These are phyloP conservation scores for Schizopygopsis pylzovi DNA, from an alignment of 2,797 vertebrate genomes.

Conservation along the genomic window DNA sequence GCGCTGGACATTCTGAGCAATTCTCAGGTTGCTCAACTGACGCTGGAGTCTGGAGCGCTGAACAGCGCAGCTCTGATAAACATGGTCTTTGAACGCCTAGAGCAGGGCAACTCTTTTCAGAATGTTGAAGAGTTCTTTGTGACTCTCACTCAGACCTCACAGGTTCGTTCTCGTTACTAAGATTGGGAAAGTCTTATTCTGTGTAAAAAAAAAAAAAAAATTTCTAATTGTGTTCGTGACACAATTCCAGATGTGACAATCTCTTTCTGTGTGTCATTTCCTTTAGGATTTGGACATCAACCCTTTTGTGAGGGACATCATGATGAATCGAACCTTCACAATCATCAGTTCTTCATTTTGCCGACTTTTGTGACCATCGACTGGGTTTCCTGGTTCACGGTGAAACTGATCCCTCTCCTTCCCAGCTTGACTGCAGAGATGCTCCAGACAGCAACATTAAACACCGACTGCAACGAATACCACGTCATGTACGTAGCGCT, in stretches of 20 bases:
- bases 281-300: background rate
- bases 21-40: too few species aligned
- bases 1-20: too few species aligned
- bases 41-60: slow-evolving; percentile 11
- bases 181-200: too few species aligned
- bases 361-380: background rate
- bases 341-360: too few species aligned
- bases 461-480: background rate
- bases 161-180: slow-evolving; percentile 39
- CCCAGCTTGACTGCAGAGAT: slow-evolving; percentile 55
- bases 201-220: too few species aligned
- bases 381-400: slow-evolving; percentile 62
- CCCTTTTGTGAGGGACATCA: background rate
- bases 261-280: background rate
- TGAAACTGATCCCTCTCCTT: slow-evolving; percentile 55
- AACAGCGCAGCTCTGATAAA: slow-evolving; percentile 42
- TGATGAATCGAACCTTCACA: background rate
- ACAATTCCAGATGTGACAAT: too few species aligned
- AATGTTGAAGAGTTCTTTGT: slow-evolving; percentile 61
- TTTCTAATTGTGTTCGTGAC: too few species aligned
- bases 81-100: background rate
- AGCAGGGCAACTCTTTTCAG: slow-evolving; percentile 54
- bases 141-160: slow-evolving; percentile 36
- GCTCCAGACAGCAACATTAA: slow-evolving; percentile 47
- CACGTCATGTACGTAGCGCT: background rate